phyloP scores from a whole-genome alignment of 2,113 vertebrate species.

The Procavia capensis region DNA sequence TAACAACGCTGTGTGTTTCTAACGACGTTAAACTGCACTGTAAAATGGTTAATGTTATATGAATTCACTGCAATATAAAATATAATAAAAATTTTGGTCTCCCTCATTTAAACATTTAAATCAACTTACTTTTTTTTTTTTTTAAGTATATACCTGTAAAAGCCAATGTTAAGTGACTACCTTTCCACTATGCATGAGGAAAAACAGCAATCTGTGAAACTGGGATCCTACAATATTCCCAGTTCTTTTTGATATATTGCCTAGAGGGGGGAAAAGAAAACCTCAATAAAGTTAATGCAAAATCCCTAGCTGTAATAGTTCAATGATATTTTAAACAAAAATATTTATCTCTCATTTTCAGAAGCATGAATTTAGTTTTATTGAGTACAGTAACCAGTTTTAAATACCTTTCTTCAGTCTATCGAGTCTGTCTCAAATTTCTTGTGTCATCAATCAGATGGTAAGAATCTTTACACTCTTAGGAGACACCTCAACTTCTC shows the following conservation, averaged over 20 bases:
- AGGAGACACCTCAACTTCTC: background rate
- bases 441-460: background rate
- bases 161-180: background rate
- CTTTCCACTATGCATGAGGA: background rate
- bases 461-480: background rate
- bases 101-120: background rate
- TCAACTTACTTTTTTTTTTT: background rate
- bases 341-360: conserved; percentile 27
- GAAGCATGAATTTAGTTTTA: background rate
- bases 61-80: no score
- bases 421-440: background rate
- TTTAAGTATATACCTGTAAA: background rate
- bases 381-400: background rate
- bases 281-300: background rate
- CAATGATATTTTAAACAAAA: conserved; percentile 67
- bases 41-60: background rate
- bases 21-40: background rate
- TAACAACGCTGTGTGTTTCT: background rate
- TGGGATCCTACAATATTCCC: background rate
- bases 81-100: no score
- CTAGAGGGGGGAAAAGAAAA: background rate
- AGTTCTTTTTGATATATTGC: conserved; percentile 20
- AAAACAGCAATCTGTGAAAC: background rate
- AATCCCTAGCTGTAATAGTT: conserved; percentile 32
- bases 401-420: no score